Conservation (phyloP, 1,140 invertebrate species). For the Pseudobourletiella spinata region DNA sequence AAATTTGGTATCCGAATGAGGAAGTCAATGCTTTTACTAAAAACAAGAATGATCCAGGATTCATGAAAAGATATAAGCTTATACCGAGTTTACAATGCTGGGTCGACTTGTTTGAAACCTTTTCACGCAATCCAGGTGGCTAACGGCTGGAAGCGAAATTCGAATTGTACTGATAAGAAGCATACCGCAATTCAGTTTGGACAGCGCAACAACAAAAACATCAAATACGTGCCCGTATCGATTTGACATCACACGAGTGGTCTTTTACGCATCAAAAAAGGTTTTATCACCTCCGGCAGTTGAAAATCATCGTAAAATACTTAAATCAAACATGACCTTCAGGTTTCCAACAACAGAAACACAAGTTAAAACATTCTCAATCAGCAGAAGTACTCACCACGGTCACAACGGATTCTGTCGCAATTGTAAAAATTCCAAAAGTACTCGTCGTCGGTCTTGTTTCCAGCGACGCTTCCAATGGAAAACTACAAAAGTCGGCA, state of each 20-base stretch:
- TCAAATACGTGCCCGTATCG: background rate
- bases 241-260: background rate
- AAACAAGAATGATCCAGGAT: background rate
- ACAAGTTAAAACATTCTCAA: background rate
- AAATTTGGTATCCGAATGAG: background rate
- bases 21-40: background rate
- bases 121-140: background rate
- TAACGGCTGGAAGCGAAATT: no score
- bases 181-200: background rate
- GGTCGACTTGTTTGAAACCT: background rate
- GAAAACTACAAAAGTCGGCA: background rate
- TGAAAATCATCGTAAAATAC: background rate
- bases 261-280: background rate
- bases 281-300: background rate
- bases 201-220: background rate
- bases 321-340: background rate
- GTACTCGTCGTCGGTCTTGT: background rate
- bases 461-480: background rate
- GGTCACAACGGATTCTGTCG: background rate
- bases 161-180: background rate
- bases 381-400: background rate
- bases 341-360: background rate
- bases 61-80: background rate
- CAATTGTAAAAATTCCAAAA: background rate
- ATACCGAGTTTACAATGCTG: background rate